phyloP scores from a whole-genome alignment of 2,797 vertebrate species.

The Rachycentron canadum region DNA sequence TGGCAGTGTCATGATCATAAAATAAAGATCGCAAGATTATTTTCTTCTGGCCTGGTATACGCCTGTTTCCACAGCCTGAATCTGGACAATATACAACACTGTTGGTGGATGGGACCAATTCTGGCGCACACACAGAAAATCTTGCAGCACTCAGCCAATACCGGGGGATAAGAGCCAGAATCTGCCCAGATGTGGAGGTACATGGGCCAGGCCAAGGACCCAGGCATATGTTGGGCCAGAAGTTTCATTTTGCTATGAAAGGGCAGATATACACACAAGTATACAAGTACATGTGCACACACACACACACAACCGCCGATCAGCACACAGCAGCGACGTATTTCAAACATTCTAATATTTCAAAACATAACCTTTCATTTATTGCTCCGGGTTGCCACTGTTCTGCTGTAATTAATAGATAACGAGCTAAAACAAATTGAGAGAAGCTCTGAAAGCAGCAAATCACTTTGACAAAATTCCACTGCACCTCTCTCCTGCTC shows the following conservation, averaged over 20 bases:
- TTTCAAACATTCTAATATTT: conserved; percentile 32
- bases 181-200: not conserved
- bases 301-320: not conserved
- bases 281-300: not conserved
- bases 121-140: not conserved
- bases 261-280: not conserved
- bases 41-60: too few species aligned
- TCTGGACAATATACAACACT: too few species aligned
- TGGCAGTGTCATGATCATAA: not conserved
- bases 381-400: conserved; percentile 7
- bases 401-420: conserved; percentile 45
- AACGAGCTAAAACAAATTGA: not conserved
- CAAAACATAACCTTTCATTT: conserved; percentile 40
- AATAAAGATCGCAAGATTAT: not conserved
- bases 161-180: not conserved
- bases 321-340: conserved; percentile 1
- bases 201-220: not conserved
- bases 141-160: not conserved
- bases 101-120: too few species aligned
- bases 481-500: conserved; percentile 19
- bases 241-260: not conserved
- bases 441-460: conserved; percentile 11
- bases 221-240: not conserved
- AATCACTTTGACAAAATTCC: conserved; percentile 46
- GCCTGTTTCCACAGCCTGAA: too few species aligned